phyloP scores from a whole-genome alignment of 2,797 vertebrate species.

The Anabas testudineus region DNA sequence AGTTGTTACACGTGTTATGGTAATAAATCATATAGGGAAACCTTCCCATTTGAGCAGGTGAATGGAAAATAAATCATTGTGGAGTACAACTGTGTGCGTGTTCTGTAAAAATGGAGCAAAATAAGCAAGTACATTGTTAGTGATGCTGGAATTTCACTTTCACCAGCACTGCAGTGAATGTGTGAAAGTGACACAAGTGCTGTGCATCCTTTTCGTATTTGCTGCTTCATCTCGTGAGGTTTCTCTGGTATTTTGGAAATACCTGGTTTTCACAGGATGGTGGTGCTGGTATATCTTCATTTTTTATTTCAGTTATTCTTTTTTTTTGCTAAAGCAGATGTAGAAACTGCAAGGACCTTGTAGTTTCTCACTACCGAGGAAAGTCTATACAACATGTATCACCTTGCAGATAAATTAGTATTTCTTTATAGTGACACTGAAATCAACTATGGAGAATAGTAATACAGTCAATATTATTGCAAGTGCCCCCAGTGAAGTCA shows the following conservation, averaged over 20 bases:
- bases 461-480: constrained; percentile 34
- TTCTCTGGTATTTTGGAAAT: no score
- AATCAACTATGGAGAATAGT: constrained; percentile 7
- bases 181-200: not conserved
- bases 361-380: not conserved
- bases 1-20: no score
- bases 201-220: not conserved
- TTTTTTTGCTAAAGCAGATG: not conserved
- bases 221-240: no score
- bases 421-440: not conserved
- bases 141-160: not conserved
- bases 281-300: not conserved
- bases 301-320: no score
- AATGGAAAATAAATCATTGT: not conserved
- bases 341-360: not conserved
- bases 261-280: not conserved
- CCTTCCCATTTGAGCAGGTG: not conserved
- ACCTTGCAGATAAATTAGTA: not conserved
- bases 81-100: no score
- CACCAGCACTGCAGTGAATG: no score
- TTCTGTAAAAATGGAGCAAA: not conserved
- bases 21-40: no score
- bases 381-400: not conserved
- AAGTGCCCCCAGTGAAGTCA: constrained; percentile 44
- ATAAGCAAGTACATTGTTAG: not conserved